Conservation (phyloP, 2,797 vertebrate genomes). For the Sebastes minor region DNA sequence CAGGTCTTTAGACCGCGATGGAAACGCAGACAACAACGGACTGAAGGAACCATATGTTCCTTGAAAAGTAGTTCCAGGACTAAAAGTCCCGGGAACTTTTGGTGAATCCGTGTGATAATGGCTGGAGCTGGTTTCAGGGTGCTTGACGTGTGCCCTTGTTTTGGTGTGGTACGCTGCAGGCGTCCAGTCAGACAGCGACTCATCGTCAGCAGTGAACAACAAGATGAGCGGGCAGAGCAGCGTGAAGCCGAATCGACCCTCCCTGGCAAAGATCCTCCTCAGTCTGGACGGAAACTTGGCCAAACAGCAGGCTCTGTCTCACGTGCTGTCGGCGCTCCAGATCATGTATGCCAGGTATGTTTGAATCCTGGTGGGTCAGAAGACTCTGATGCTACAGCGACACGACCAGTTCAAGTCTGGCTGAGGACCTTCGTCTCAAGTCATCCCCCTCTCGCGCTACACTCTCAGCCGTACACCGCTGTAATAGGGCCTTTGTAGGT, state of each 20-base stretch:
- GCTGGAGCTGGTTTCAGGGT: neutral
- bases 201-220: constrained; percentile 89
- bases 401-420: neutral
- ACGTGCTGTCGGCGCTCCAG: constrained; percentile 93
- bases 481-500: no score
- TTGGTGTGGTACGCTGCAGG: constrained; percentile 74
- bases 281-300: constrained; percentile 94
- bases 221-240: constrained; percentile 91
- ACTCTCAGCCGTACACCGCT: no score
- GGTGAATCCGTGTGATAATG: neutral
- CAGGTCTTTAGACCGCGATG: no score
- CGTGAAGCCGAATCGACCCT: constrained; percentile 91
- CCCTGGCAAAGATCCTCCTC: constrained; percentile 95
- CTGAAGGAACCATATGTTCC: no score
- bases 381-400: neutral
- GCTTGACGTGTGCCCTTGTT: constrained; percentile 4
- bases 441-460: neutral
- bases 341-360: constrained; percentile 97
- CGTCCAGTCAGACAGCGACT: constrained; percentile 94
- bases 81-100: no score
- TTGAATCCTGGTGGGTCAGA: neutral
- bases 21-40: no score
- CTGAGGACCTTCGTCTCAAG: no score
- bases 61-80: no score
- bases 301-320: constrained; percentile 96